These are phyloP conservation scores for Podarcis siculus DNA, from an alignment of 2,797 vertebrate genomes.

Conservation along the genomic window DNA sequence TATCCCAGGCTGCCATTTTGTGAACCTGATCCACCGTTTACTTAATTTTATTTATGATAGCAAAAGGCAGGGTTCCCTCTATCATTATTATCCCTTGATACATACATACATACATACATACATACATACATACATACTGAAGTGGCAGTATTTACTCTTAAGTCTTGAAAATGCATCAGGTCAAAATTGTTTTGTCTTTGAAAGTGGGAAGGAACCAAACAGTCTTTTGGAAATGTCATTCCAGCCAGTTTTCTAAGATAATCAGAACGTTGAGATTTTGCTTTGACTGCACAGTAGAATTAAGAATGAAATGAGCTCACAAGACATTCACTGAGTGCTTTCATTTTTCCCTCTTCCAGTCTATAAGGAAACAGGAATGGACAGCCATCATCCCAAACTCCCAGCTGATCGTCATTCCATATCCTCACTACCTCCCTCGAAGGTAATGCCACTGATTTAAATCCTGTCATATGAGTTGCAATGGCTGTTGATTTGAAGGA, in stretches of 20 bases:
- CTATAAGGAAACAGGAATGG: conserved; percentile 90
- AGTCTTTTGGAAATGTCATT: neutral
- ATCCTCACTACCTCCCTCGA: conserved; percentile 87
- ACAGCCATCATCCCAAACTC: conserved; percentile 98
- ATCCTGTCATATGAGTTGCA: conserved; percentile 3
- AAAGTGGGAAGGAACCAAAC: too few relatives aligned
- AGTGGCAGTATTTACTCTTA: too few relatives aligned
- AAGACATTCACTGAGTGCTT: conserved; percentile 39
- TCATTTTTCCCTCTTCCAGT: conserved; percentile 76
- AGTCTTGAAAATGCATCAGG: too few relatives aligned
- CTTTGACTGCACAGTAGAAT: conserved; percentile 24
- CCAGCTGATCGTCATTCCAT: conserved; percentile 96
- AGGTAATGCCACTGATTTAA: conserved; percentile 80
- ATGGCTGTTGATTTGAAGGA: neutral
- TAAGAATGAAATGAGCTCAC: conserved; percentile 8
- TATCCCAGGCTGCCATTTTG: too few relatives aligned
- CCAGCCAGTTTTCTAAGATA: neutral
- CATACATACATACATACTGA: too few relatives aligned
- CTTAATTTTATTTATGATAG: too few relatives aligned
- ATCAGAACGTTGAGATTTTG: neutral
- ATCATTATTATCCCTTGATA: too few relatives aligned
- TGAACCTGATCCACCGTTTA: too few relatives aligned
- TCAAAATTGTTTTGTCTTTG: too few relatives aligned
- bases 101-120: too few relatives aligned
- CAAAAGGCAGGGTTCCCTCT: too few relatives aligned